These are phyloP conservation scores for Tinea trinotella DNA, from an alignment of 2,888 invertebrate species.

Conservation along the genomic window DNA sequence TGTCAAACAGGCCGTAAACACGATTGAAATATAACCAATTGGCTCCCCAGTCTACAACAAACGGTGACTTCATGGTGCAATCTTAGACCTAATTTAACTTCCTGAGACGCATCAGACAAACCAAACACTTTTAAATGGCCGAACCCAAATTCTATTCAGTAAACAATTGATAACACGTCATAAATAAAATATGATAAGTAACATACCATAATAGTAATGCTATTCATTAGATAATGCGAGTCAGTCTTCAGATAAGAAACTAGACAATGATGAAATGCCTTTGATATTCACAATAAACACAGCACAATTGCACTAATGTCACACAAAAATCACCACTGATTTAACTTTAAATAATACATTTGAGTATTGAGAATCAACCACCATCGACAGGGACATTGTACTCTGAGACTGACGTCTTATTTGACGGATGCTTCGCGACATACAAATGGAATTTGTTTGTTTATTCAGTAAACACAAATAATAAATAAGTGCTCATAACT, in stretches of 20 bases:
- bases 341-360: not conserved
- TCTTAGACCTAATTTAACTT: not conserved
- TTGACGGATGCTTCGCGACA: constrained; percentile 29
- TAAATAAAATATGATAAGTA: constrained; percentile 1
- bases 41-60: not conserved
- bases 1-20: constrained; percentile 28
- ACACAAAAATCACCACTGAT: no score
- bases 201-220: not conserved
- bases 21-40: constrained; percentile 24
- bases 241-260: not conserved
- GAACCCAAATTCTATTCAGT: not conserved
- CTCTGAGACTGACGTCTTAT: not conserved
- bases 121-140: not conserved
- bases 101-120: not conserved
- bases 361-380: not conserved
- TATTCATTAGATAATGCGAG: not conserved
- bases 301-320: not conserved
- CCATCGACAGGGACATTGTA: not conserved
- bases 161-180: constrained; percentile 1
- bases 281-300: not conserved
- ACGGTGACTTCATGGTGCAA: not conserved
- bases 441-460: constrained; percentile 54
- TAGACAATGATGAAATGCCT: not conserved
- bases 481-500: not conserved
- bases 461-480: constrained; percentile 25